phyloP scores from a whole-genome alignment of 2,888 invertebrate species.

The Xestobium rufovillosum region DNA sequence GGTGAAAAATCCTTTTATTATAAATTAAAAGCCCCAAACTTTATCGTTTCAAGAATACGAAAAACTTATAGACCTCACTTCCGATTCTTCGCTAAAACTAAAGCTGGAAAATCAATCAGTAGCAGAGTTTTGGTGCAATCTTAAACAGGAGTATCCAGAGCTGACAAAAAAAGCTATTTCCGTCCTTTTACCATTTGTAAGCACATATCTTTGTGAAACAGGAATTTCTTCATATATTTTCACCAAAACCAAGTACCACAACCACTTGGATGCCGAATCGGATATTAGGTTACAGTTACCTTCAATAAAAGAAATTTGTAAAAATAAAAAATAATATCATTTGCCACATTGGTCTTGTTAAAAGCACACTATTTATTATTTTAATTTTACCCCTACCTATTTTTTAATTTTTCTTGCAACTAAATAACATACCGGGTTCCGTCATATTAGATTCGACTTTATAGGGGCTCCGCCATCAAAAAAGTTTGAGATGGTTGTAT shows the following conservation, averaged over 20 bases:
- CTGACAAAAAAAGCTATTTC: constrained; percentile 6
- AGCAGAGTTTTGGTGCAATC: too few relatives aligned
- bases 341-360: too few relatives aligned
- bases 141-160: constrained; percentile 9
- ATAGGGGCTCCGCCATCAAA: too few relatives aligned
- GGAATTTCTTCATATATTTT: constrained; percentile 7
- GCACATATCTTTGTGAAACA: constrained; percentile 10
- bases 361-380: too few relatives aligned
- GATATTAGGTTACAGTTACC: constrained; percentile 10
- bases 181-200: constrained; percentile 9
- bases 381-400: neutral
- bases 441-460: too few relatives aligned
- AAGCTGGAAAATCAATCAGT: too few relatives aligned
- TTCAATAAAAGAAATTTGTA: constrained; percentile 8
- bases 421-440: neutral
- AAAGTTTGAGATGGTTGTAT: too few relatives aligned
- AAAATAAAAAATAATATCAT: constrained; percentile 9
- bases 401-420: constrained; percentile 2
- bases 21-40: too few relatives aligned
- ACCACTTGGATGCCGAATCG: constrained; percentile 8
- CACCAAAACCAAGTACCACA: constrained; percentile 12
- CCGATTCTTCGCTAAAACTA: too few relatives aligned
- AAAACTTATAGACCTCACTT: too few relatives aligned
- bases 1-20: too few relatives aligned
- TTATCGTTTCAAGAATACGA: too few relatives aligned